Evolutionary conservation across 2,888 invertebrate species (phyloP).

Genomic region (Cactoblastis cactorum): DNA sequence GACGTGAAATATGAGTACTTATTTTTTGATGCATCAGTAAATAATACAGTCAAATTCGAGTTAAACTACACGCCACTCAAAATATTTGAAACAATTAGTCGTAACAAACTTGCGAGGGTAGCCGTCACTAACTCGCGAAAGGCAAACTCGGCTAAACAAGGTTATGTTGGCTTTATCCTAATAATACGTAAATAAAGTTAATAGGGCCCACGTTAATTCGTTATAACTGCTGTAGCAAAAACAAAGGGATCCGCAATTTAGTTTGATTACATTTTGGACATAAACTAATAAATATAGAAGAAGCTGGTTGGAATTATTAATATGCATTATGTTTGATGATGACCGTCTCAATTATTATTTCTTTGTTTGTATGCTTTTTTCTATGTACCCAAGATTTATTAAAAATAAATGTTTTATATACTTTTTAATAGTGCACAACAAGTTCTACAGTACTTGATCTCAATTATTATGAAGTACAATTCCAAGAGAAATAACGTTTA

Average conservation of each 20-base stretch:
- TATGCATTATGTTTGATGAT: not conserved
- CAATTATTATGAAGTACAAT: too few relatives aligned
- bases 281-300: not conserved
- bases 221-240: not conserved
- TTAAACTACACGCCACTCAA: not conserved
- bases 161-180: conserved; percentile 1
- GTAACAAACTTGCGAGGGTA: not conserved
- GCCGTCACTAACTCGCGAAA: not conserved
- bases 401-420: too few relatives aligned
- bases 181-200: conserved; percentile 1
- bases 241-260: not conserved
- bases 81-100: not conserved
- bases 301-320: not conserved
- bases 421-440: too few relatives aligned
- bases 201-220: not conserved
- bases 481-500: too few relatives aligned
- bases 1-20: too few relatives aligned
- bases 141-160: not conserved
- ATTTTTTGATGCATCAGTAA: too few relatives aligned
- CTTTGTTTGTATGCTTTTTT: too few relatives aligned
- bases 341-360: not conserved
- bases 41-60: too few relatives aligned
- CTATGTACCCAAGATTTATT: too few relatives aligned
- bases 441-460: too few relatives aligned
- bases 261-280: not conserved